These are phyloP conservation scores for Drosophila niveifrons DNA, from an alignment of 2,888 invertebrate species.

Conservation along the genomic window DNA sequence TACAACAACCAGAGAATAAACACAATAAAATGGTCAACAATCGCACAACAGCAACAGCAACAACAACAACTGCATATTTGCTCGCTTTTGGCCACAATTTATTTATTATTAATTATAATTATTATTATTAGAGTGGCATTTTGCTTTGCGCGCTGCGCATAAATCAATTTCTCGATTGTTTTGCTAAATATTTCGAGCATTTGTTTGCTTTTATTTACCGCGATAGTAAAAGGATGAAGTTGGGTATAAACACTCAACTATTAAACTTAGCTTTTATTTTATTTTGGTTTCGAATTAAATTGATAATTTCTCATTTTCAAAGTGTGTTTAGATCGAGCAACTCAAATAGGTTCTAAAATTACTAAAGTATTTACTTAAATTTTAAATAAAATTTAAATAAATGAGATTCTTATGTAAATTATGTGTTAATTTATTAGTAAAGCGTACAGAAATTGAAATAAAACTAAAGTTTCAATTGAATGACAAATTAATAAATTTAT, in stretches of 20 bases:
- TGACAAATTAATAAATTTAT: too few species aligned
- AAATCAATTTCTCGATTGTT: slow-evolving; percentile 49
- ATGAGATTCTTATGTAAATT: too few species aligned
- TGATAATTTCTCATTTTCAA: too few species aligned
- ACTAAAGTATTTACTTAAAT: too few species aligned
- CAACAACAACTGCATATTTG: slow-evolving; percentile 32
- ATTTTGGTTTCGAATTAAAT: too few species aligned
- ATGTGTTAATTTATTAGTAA: too few species aligned
- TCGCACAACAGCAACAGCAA: slow-evolving; percentile 26
- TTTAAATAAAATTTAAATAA: too few species aligned
- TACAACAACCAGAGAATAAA: slow-evolving; percentile 44
- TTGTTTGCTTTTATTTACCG: slow-evolving; percentile 11
- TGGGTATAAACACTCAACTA: neutral
- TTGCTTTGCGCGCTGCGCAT: slow-evolving; percentile 35
- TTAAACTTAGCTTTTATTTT: too few species aligned
- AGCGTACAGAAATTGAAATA: too few species aligned
- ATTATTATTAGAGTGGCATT: slow-evolving; percentile 35
- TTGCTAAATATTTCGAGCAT: slow-evolving; percentile 12
- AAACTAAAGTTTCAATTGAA: too few species aligned
- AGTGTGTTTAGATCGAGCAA: too few species aligned
- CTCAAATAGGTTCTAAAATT: too few species aligned
- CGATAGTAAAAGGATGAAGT: neutral
- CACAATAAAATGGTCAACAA: slow-evolving; percentile 7
- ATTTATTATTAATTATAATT: slow-evolving; percentile 51
- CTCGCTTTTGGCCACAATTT: slow-evolving; percentile 27